These are phyloP conservation scores for Tetragnatha versicolor DNA, from an alignment of 1,140 invertebrate genomes.

Conservation along the genomic window DNA sequence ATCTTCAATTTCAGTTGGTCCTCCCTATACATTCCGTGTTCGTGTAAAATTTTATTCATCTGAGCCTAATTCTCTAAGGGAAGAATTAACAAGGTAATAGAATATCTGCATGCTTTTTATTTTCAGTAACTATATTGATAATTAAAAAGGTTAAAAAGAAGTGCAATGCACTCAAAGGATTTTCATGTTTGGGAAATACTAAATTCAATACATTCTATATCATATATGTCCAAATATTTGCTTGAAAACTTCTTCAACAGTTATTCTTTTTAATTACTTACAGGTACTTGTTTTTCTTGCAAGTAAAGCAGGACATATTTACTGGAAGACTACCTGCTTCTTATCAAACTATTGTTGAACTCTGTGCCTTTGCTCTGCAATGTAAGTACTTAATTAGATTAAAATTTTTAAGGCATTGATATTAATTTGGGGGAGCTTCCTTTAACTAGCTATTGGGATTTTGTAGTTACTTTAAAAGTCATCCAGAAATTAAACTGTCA, in stretches of 20 bases:
- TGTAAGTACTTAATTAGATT: slow-evolving; percentile 66
- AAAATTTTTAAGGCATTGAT: too few species aligned
- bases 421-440: too few species aligned
- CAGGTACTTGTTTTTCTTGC: slow-evolving; percentile 83
- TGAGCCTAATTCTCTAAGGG: slow-evolving; percentile 91
- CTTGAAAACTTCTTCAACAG: neutral
- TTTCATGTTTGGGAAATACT: too few species aligned
- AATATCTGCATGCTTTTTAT: neutral
- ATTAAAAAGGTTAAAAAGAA: too few species aligned
- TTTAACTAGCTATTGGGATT: too few species aligned
- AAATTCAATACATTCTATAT: too few species aligned
- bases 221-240: neutral
- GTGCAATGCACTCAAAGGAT: too few species aligned
- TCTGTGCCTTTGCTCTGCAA: slow-evolving; percentile 93
- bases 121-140: neutral
- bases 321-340: slow-evolving; percentile 87
- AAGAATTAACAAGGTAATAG: slow-evolving; percentile 82
- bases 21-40: slow-evolving; percentile 92
- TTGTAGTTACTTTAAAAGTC: too few species aligned
- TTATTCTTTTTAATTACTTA: slow-evolving; percentile 72
- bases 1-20: slow-evolving; percentile 52
- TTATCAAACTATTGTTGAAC: slow-evolving; percentile 87
- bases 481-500: too few species aligned
- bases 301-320: slow-evolving; percentile 93
- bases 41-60: slow-evolving; percentile 99